phyloP scores from a whole-genome alignment of 2,888 invertebrate genomes.

The Leptarthrus brevirostris region DNA sequence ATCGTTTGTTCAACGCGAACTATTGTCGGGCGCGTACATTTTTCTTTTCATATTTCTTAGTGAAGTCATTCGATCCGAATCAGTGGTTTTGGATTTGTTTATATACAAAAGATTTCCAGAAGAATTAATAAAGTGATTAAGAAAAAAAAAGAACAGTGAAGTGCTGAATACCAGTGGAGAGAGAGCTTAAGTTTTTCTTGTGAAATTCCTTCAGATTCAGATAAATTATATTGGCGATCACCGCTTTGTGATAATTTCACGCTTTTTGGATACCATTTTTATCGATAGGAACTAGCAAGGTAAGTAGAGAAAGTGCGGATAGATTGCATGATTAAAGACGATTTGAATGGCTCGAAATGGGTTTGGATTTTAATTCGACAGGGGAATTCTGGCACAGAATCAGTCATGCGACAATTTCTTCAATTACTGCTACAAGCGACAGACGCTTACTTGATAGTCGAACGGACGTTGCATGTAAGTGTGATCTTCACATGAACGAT shows the following conservation, averaged over 20 bases:
- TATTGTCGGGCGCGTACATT: constrained; percentile 6
- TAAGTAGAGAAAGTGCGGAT: constrained; percentile 23
- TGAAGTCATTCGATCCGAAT: background rate
- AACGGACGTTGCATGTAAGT: background rate
- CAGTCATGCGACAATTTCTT: constrained; percentile 33
- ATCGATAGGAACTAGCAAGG: constrained; percentile 9
- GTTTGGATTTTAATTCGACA: background rate
- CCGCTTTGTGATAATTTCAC: constrained; percentile 21
- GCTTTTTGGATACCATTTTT: constrained; percentile 23
- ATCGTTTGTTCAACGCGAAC: background rate
- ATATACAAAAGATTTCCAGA: background rate
- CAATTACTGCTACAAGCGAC: too few relatives aligned
- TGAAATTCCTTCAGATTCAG: background rate
- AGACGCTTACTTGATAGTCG: too few relatives aligned
- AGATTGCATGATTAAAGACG: background rate
- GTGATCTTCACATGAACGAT: constrained; percentile 32
- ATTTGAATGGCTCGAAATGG: background rate
- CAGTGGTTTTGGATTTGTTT: constrained; percentile 4
- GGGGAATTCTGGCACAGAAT: constrained; percentile 28
- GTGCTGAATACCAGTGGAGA: background rate
- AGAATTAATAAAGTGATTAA: constrained; percentile 9
- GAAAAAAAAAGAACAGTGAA: background rate
- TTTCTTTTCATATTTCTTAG: background rate
- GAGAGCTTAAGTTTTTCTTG: background rate
- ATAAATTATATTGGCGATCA: background rate